Percentiles rank a stretch among this genome's conserved stretches.
These are phyloP conservation scores for Chelonus formosanus DNA, from an alignment of 2,888 invertebrate genomes.

Conservation along the genomic window DNA sequence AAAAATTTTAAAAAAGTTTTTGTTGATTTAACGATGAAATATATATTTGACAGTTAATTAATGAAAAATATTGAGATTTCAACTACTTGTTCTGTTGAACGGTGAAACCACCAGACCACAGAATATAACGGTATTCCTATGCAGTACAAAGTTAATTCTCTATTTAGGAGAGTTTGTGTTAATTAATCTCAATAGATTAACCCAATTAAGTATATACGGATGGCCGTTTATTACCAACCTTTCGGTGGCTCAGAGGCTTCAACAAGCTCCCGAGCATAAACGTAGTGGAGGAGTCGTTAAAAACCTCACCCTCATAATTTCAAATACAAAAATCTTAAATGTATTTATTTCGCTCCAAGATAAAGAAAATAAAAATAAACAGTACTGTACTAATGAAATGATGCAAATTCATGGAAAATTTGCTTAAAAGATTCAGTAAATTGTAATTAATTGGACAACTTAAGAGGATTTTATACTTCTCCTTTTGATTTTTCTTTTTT, in stretches of 20 bases:
- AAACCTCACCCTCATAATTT: conserved; percentile 1
- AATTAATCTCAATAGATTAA: conserved; percentile 58
- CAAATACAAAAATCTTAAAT: conserved; percentile 3
- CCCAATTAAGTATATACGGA: conserved; percentile 50
- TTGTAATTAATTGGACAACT: conserved; percentile 52
- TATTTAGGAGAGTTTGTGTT: conserved; percentile 48
- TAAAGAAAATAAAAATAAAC: neutral
- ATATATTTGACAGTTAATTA: too few relatives aligned
- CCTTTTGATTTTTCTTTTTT: neutral
- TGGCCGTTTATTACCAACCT: conserved; percentile 50
- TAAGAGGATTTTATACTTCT: conserved; percentile 37
- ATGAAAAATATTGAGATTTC: too few relatives aligned
- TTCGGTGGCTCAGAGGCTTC: neutral
- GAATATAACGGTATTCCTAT: conserved; percentile 38
- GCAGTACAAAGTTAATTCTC: conserved; percentile 45
- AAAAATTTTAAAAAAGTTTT: too few relatives aligned
- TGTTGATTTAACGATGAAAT: too few relatives aligned
- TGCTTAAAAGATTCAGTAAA: conserved; percentile 52
- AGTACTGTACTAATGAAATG: conserved; percentile 14
- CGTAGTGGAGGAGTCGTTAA: conserved; percentile 6
- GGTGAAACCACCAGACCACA: conserved; percentile 18
- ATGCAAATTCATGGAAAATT: conserved; percentile 37
- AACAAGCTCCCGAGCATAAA: neutral
- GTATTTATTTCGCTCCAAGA: neutral
- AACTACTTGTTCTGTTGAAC: neutral